A percentile compares a stretch with the other conserved stretches of the same genome.
Conservation (phyloP, 64 coral and sea anemone species). For the Stichodactyla helianthus region DNA sequence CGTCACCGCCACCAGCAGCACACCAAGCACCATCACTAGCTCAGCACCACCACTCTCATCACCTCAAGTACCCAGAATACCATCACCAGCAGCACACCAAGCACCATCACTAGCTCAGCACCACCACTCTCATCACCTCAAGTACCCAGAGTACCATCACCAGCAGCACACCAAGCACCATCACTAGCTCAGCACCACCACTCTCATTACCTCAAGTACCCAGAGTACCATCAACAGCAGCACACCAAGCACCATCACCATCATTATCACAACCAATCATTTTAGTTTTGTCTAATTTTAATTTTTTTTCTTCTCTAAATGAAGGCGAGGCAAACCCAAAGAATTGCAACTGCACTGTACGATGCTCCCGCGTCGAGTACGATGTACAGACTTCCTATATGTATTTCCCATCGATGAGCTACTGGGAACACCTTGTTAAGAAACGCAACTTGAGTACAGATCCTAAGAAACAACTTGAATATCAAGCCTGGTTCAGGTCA, state of each 20-base stretch:
- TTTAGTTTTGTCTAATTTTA: too few species aligned
- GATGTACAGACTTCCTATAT: not conserved
- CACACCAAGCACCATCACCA: too few species aligned
- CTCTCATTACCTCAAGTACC: not conserved
- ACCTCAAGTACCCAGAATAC: not conserved
- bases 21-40: too few species aligned
- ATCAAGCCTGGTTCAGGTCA: not conserved
- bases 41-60: not conserved
- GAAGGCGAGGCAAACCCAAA: not conserved
- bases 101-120: too few species aligned
- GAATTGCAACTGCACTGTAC: not conserved
- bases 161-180: too few species aligned
- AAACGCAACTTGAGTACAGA: not conserved
- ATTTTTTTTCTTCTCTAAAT: not conserved
- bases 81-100: not conserved
- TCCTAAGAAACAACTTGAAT: not conserved
- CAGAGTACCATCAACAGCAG: not conserved
- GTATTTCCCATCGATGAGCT: not conserved
- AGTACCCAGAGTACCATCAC: too few species aligned
- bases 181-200: not conserved
- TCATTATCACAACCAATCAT: too few species aligned
- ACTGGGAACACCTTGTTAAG: not conserved
- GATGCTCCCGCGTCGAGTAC: not conserved
- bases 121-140: too few species aligned
- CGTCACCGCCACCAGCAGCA: too few species aligned